phyloP scores from a whole-genome alignment of 2,888 invertebrate genomes.

The Acrocyrtus sp. region DNA sequence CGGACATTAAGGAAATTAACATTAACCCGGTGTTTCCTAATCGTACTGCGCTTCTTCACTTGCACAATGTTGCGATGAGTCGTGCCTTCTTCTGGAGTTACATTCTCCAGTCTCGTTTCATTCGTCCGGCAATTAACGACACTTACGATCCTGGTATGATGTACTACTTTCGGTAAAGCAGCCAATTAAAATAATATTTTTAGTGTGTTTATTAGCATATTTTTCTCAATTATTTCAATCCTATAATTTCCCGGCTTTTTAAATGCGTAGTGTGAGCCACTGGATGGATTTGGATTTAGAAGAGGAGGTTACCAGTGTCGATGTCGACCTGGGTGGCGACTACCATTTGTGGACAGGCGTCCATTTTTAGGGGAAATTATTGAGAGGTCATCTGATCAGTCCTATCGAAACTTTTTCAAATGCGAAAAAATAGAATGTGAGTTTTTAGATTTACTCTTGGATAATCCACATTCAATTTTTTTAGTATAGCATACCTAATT shows the following conservation, averaged over 20 bases:
- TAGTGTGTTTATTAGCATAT: no score
- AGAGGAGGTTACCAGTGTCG: conserved; percentile 96
- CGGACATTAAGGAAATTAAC: conserved; percentile 92
- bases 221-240: no score
- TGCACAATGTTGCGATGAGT: conserved; percentile 97
- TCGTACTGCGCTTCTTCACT: conserved; percentile 89
- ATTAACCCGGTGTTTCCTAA: conserved; percentile 95
- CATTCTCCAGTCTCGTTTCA: conserved; percentile 89
- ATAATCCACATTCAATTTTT: neutral
- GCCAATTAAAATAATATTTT: conserved; percentile 70
- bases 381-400: conserved; percentile 90
- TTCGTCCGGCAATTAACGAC: conserved; percentile 84
- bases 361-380: conserved; percentile 94
- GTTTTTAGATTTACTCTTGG: neutral
- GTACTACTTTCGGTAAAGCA: conserved; percentile 75
- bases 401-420: conserved; percentile 88
- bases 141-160: conserved; percentile 94
- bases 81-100: conserved; percentile 97
- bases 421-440: conserved; percentile 90
- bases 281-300: conserved; percentile 95
- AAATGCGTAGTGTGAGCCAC: conserved; percentile 96
- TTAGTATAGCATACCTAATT: neutral
- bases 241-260: no score
- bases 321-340: conserved; percentile 87
- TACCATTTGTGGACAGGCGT: conserved; percentile 86